These are phyloP conservation scores for Bradypodion pumilum DNA, from an alignment of 2,797 vertebrate genomes.

Conservation along the genomic window DNA sequence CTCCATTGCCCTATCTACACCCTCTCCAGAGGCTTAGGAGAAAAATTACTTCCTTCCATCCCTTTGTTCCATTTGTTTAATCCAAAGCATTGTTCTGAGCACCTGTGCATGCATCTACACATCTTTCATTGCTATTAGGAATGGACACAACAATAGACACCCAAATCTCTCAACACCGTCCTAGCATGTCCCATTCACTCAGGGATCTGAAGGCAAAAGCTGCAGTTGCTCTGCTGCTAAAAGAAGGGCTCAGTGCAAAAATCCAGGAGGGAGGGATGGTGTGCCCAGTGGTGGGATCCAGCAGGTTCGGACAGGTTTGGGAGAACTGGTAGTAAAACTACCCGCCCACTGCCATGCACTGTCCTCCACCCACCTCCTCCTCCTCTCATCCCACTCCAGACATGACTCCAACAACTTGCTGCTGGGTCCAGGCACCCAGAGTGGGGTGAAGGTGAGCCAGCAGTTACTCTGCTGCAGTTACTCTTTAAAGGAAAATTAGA, in stretches of 20 bases:
- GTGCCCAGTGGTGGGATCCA: too few species aligned
- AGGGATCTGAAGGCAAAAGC: conserved; percentile 53
- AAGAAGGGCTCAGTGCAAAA: conserved; percentile 20
- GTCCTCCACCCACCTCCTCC: too few species aligned
- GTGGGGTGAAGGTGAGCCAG: too few species aligned
- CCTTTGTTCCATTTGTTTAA: conserved; percentile 46
- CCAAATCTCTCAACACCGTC: conserved; percentile 4
- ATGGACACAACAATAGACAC: conserved; percentile 2
- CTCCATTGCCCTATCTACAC: conserved; percentile 46
- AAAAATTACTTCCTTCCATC: conserved; percentile 55
- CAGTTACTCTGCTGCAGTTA: too few species aligned
- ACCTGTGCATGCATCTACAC: too few species aligned
- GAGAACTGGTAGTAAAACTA: too few species aligned
- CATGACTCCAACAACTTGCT: too few species aligned
- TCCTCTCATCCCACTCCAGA: too few species aligned
- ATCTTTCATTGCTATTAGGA: neutral
- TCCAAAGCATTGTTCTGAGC: conserved; percentile 45
- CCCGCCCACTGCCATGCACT: too few species aligned
- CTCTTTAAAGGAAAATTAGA: too few species aligned
- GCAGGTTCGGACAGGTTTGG: too few species aligned
- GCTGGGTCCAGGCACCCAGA: too few species aligned
- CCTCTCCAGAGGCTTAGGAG: conserved; percentile 57
- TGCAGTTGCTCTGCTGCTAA: conserved; percentile 30
- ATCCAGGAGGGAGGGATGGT: conserved; percentile 23
- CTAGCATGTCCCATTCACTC: conserved; percentile 52